Base-by-base conservation (phyloP, 2,113 vertebrate genomes). In the Alaudala cheleensis region DNA sequence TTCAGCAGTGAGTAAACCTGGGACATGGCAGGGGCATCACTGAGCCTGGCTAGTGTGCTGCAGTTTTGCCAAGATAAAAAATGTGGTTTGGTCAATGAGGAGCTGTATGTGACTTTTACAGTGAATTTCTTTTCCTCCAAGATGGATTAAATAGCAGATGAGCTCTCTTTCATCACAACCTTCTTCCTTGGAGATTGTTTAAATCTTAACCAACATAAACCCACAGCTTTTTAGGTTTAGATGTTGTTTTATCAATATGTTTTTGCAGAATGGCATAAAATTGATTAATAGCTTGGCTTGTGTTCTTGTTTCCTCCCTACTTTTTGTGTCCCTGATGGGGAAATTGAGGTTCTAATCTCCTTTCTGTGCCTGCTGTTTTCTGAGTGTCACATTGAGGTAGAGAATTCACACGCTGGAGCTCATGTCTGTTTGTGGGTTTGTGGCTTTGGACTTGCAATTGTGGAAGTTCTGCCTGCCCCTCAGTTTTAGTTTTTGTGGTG, bases 311-410 rank as follows among this genome's bases (percentile, higher is more conserved):
- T 80, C n/a, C 28, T 74, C 20, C 25, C 26, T 44, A 5, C n/a
- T 69, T 69, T 81, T 79, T 4, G 2, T n/a, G 16, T 39, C 58
- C 19, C 60, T 74, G 33, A 10, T 45, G n/a, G 53, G 49, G 56
- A 84, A 69, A 39, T 34, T 13, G 31, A 42, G 31, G 21, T 56
- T 87, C 20, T 91, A 11, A 49, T 34, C 39, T 69, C 3, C 1
- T 65, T 87, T 54, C 42, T 6, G 1, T 34, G 53, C 42, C 47
- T 51, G 34, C 34, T 81, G 7, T 45, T 64, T 47, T 37, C 81
- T 76, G 10, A 1, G 1, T 61, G 20, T 90, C 0, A 0, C 11
- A 4, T 3, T 31, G 47, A 88, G 70, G 54, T 34, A 51, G 74
- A 50, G 70, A 42, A 70, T 31, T 44, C 4, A 42, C 22, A 2